Conservation (phyloP, 2,888 invertebrate genomes). For the Zonitis immaculata region DNA sequence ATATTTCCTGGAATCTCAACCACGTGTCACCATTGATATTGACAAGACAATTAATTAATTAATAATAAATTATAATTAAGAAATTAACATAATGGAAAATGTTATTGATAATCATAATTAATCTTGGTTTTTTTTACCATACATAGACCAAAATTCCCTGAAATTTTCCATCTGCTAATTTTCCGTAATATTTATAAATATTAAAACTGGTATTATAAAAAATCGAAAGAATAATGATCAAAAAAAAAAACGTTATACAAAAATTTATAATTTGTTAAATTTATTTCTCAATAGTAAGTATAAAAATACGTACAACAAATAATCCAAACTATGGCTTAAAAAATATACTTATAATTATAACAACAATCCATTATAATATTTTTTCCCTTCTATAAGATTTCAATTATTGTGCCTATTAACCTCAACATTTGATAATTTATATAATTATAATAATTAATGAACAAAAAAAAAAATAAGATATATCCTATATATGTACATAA, state of each 20-base stretch:
- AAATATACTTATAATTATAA: constrained; percentile 17
- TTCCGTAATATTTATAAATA: too few relatives aligned
- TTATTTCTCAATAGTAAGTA: constrained; percentile 25
- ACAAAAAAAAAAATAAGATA: not conserved
- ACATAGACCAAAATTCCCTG: too few relatives aligned
- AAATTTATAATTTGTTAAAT: constrained; percentile 4
- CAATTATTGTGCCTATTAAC: not conserved
- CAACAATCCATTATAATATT: constrained; percentile 19
- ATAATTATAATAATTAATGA: constrained; percentile 6
- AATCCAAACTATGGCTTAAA: constrained; percentile 21
- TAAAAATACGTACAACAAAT: constrained; percentile 34
- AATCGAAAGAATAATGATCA: not conserved
- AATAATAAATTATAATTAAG: too few relatives aligned
- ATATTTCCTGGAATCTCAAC: too few relatives aligned
- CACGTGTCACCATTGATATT: too few relatives aligned
- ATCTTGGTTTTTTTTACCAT: too few relatives aligned
- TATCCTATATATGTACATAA: too few relatives aligned
- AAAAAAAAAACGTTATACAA: not conserved
- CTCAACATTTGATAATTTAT: not conserved
- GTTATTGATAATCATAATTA: too few relatives aligned
- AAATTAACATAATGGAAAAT: too few relatives aligned
- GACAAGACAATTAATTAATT: too few relatives aligned
- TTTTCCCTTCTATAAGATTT: not conserved
- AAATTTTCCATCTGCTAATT: too few relatives aligned
- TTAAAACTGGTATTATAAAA: too few relatives aligned